Conservation (phyloP, 2,888 invertebrate species). For the Pammene aurita region DNA sequence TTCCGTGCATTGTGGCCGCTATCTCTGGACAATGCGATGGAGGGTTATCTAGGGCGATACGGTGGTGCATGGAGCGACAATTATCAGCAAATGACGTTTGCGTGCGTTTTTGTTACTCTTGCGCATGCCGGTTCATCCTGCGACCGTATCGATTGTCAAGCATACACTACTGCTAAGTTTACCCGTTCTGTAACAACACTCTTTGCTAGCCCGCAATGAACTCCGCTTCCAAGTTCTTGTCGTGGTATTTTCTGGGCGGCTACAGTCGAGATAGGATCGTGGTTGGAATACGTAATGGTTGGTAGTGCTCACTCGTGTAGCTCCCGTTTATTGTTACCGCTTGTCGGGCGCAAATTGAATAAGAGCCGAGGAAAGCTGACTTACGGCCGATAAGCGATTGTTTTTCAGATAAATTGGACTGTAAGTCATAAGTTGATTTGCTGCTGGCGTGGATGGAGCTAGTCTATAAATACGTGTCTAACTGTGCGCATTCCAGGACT, state of each 20-base stretch:
- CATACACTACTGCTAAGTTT: slow-evolving; percentile 52
- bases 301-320: slow-evolving; percentile 78
- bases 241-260: slow-evolving; percentile 44
- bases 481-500: slow-evolving; percentile 36
- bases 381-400: slow-evolving; percentile 53
- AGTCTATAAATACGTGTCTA: slow-evolving; percentile 32
- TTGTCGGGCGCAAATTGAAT: slow-evolving; percentile 71
- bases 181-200: slow-evolving; percentile 24
- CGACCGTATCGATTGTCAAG: background rate
- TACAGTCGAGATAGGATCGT: slow-evolving; percentile 63
- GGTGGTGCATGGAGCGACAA: slow-evolving; percentile 72
- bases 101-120: slow-evolving; percentile 55
- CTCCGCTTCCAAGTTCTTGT: slow-evolving; percentile 23
- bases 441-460: slow-evolving; percentile 47
- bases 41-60: slow-evolving; percentile 81
- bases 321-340: slow-evolving; percentile 67
- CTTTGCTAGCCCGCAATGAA: slow-evolving; percentile 38
- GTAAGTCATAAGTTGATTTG: slow-evolving; percentile 61
- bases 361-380: slow-evolving; percentile 53
- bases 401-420: slow-evolving; percentile 58
- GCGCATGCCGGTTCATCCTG: slow-evolving; percentile 42
- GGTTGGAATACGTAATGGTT: slow-evolving; percentile 78
- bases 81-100: slow-evolving; percentile 74
- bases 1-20: slow-evolving; percentile 78
- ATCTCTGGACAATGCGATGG: slow-evolving; percentile 79